Percentiles rank a stretch among this genome's conserved stretches.
phyloP scores from a whole-genome alignment of 2,888 invertebrate species.

The Leistus spinibarbis region DNA sequence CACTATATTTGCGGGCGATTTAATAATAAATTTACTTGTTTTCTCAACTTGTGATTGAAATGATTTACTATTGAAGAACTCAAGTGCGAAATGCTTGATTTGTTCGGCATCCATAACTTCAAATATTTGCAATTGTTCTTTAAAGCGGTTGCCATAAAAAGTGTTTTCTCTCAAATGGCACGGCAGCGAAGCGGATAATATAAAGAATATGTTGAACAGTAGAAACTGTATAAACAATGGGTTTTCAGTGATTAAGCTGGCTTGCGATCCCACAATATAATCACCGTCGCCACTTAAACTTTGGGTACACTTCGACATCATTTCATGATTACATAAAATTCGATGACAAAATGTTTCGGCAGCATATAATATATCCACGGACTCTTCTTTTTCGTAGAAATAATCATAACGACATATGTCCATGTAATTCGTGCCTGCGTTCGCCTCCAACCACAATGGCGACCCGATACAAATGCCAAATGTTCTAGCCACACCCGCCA shows the following conservation, averaged over 20 bases:
- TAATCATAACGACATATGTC: slow-evolving; percentile 44
- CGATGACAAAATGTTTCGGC: slow-evolving; percentile 36
- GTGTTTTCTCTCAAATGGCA: slow-evolving; percentile 50
- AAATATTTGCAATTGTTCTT: slow-evolving; percentile 48
- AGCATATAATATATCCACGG: slow-evolving; percentile 7
- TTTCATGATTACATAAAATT: neutral
- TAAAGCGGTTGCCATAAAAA: slow-evolving; percentile 48
- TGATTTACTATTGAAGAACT: slow-evolving; percentile 48
- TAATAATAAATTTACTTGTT: slow-evolving; percentile 47
- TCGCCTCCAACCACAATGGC: slow-evolving; percentile 58
- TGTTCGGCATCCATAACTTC: slow-evolving; percentile 45
- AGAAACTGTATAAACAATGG: slow-evolving; percentile 45
- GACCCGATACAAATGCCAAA: slow-evolving; percentile 64
- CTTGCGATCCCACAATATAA: neutral
- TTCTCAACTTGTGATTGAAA: slow-evolving; percentile 46
- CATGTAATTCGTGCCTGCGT: slow-evolving; percentile 61
- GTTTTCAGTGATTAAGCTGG: neutral
- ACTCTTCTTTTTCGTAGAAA: slow-evolving; percentile 13
- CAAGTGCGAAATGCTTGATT: slow-evolving; percentile 49
- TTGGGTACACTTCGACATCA: neutral
- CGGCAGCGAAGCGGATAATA: slow-evolving; percentile 48
- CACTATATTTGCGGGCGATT: slow-evolving; percentile 46
- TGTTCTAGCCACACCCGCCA: slow-evolving; percentile 64
- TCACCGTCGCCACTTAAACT: neutral
- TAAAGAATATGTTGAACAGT: slow-evolving; percentile 48